Conservation (phyloP, 2,888 invertebrate species). For the Hyles lineata region DNA sequence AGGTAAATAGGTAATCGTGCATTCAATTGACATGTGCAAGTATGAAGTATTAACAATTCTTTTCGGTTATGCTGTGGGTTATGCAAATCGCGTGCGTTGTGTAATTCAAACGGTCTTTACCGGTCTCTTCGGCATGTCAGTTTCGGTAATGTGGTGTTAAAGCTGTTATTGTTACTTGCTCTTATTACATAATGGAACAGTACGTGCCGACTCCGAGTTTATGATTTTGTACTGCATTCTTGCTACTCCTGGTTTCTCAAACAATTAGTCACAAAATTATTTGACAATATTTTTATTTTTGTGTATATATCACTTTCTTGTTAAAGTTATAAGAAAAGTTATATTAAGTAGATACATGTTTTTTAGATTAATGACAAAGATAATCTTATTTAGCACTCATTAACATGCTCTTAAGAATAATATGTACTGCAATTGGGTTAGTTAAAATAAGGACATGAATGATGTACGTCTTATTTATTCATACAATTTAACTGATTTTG, state of each 20-base stretch:
- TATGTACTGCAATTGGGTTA: no score
- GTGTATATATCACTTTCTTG: not conserved
- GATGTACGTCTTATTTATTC: no score
- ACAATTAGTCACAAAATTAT: not conserved
- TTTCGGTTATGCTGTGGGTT: slow-evolving; percentile 42
- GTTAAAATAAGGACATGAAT: no score
- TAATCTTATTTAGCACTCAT: no score
- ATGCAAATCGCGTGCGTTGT: slow-evolving; percentile 45
- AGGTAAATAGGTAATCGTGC: not conserved
- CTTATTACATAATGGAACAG: slow-evolving; percentile 2
- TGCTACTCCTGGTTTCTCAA: not conserved
- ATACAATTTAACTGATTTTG: no score
- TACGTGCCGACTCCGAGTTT: not conserved
- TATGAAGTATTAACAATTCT: not conserved
- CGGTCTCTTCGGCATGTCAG: not conserved
- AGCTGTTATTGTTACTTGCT: not conserved
- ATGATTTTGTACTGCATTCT: not conserved
- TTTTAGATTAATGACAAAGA: no score
- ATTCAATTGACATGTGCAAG: slow-evolving; percentile 5
- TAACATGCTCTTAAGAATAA: no score
- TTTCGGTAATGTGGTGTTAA: not conserved
- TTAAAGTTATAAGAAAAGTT: not conserved
- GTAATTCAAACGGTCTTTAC: slow-evolving; percentile 39
- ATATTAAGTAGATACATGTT: no score
- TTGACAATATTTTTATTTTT: not conserved